Conservation (phyloP, 1,140 invertebrate genomes). For the Hycleus phaleratus region DNA sequence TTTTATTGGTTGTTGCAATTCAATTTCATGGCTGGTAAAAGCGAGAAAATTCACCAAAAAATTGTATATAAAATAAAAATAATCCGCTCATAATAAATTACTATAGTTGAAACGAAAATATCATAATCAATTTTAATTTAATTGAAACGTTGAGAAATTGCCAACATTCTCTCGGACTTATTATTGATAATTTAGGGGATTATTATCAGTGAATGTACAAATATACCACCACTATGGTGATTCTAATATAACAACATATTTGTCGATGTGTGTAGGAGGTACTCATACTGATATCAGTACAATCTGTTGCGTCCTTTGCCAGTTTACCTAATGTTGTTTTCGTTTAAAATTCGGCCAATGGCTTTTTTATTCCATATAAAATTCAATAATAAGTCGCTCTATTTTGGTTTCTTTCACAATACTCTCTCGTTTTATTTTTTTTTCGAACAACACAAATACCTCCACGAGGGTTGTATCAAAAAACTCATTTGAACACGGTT, state of each 20-base stretch:
- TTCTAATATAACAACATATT: too few species aligned
- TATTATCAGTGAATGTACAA: slow-evolving; percentile 14
- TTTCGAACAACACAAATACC: neutral
- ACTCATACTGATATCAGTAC: slow-evolving; percentile 11
- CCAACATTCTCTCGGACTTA: too few species aligned
- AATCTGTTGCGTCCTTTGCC: slow-evolving; percentile 28
- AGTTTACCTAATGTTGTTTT: slow-evolving; percentile 26
- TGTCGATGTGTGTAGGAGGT: slow-evolving; percentile 1
- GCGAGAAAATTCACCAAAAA: too few species aligned
- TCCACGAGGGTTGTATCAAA: slow-evolving; percentile 7
- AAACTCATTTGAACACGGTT: slow-evolving; percentile 31
- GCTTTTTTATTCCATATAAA: neutral
- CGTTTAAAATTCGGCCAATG: neutral
- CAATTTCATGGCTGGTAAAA: too few species aligned
- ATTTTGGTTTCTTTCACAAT: too few species aligned
- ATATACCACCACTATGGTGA: slow-evolving; percentile 5
- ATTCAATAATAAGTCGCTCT: too few species aligned
- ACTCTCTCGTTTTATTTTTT: neutral
- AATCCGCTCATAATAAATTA: too few species aligned
- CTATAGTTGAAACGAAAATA: too few species aligned
- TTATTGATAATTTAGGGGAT: neutral
- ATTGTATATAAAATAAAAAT: too few species aligned
- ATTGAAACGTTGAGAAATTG: too few species aligned
- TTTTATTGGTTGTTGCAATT: too few species aligned
- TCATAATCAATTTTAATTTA: too few species aligned